Evolutionary conservation across 1,140 invertebrate genomes (phyloP).

Genomic region (Sminthurides bifidus): DNA sequence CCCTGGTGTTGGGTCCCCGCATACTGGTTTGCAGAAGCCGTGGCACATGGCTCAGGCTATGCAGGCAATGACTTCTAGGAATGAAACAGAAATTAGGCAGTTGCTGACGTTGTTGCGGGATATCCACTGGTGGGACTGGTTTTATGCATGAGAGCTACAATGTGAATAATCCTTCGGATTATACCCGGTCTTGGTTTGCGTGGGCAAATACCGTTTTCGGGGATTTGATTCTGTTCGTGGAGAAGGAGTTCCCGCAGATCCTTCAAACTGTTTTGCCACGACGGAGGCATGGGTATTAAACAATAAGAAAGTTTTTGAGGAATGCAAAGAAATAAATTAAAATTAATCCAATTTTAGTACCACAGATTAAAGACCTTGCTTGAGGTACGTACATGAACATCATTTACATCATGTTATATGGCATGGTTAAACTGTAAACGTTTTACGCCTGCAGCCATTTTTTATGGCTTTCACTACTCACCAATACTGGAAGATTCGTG

Average conservation of each 20-base stretch:
- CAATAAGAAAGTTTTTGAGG: too few relatives aligned
- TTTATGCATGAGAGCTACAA: conserved; percentile 24
- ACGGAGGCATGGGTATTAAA: too few relatives aligned
- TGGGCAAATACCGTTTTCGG: conserved; percentile 30
- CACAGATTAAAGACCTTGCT: too few relatives aligned
- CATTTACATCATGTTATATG: too few relatives aligned
- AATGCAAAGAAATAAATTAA: too few relatives aligned
- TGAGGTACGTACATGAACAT: too few relatives aligned
- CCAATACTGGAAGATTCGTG: too few relatives aligned
- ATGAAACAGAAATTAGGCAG: conserved; percentile 23
- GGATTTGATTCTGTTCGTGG: conserved; percentile 24
- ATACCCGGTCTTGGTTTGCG: conserved; percentile 23
- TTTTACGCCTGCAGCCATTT: too few relatives aligned
- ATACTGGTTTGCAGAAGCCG: conserved; percentile 24
- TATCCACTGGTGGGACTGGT: conserved; percentile 24
- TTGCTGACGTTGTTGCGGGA: conserved; percentile 14
- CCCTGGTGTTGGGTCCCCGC: conserved; percentile 24
- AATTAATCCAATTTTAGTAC: too few relatives aligned
- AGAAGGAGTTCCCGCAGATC: conserved; percentile 15
- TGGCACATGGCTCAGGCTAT: conserved; percentile 28
- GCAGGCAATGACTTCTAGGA: conserved; percentile 23
- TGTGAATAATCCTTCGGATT: conserved; percentile 15
- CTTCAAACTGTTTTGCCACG: neutral
- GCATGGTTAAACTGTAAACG: too few relatives aligned
- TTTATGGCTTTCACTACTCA: too few relatives aligned